Evolutionary conservation across 2,888 invertebrate species (phyloP).

Genomic region (Thera britannica): DNA sequence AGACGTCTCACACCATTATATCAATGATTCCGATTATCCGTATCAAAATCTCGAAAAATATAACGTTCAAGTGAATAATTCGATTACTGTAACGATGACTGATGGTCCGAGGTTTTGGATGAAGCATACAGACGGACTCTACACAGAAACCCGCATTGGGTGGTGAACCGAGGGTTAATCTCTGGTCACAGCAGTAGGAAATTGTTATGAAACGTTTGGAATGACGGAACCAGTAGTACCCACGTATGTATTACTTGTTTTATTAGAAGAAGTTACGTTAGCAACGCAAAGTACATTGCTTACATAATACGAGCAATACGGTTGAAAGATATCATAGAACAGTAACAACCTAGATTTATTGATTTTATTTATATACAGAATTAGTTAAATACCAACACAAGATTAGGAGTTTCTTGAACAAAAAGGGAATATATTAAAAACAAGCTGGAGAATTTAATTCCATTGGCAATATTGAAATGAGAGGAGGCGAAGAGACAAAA

Average conservation of each 20-base stretch:
- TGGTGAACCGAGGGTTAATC: neutral
- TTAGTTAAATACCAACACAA: slow-evolving; percentile 30
- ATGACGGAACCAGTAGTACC: neutral
- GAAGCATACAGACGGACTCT: slow-evolving; percentile 3
- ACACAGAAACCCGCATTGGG: neutral
- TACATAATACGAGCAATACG: neutral
- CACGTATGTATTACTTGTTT: neutral
- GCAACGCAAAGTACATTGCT: too few relatives aligned
- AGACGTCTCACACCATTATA: slow-evolving; percentile 31
- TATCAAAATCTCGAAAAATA: slow-evolving; percentile 18
- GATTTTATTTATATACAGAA: slow-evolving; percentile 24
- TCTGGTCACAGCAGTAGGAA: neutral
- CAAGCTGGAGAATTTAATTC: slow-evolving; percentile 73
- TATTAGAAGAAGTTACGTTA: slow-evolving; percentile 11
- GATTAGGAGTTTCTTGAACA: slow-evolving; percentile 43
- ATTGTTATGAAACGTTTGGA: neutral
- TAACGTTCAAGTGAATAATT: slow-evolving; percentile 17
- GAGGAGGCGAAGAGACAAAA: slow-evolving; percentile 66
- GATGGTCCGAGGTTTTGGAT: slow-evolving; percentile 16
- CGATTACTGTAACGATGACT: slow-evolving; percentile 21
- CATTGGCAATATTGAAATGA: slow-evolving; percentile 70
- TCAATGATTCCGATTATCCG: slow-evolving; percentile 24
- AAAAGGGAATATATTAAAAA: slow-evolving; percentile 63
- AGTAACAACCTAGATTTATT: slow-evolving; percentile 14
- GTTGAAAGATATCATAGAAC: slow-evolving; percentile 1